A percentile compares a stretch with the other conserved stretches of the same genome.
These are phyloP conservation scores for Andricus grossulariae DNA, from an alignment of 1,140 invertebrate genomes.

Conservation along the genomic window DNA sequence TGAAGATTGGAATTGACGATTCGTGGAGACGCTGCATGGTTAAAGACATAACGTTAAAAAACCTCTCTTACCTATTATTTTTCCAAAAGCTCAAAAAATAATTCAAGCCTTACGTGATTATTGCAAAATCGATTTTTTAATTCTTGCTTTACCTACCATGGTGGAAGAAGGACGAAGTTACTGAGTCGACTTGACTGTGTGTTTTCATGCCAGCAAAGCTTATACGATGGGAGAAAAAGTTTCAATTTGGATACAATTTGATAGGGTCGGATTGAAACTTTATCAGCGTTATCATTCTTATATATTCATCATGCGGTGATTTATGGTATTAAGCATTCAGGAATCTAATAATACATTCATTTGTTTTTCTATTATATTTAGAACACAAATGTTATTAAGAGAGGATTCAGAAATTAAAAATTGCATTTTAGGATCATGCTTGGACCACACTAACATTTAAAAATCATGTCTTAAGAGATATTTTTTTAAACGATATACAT, in stretches of 20 bases:
- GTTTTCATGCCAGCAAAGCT: conserved; percentile 41
- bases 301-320: not conserved
- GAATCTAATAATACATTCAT: not conserved
- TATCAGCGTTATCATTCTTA: not conserved
- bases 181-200: conserved; percentile 38
- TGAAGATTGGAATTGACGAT: conserved; percentile 84
- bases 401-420: not conserved
- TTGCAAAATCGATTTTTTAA: not conserved
- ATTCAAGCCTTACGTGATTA: not conserved
- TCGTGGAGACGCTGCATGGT: conserved; percentile 82
- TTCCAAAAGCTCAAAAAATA: too few species aligned
- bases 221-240: not conserved
- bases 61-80: not conserved
- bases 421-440: not conserved
- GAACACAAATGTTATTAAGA: too few species aligned
- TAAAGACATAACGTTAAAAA: not conserved
- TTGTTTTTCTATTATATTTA: not conserved
- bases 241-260: too few species aligned
- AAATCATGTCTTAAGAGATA: too few species aligned
- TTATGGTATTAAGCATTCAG: not conserved
- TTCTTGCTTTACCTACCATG: conserved; percentile 35
- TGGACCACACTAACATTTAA: not conserved
- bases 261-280: too few species aligned
- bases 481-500: not conserved
- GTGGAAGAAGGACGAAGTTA: not conserved